Evolutionary conservation across 2,113 vertebrate genomes (phyloP), one percentile per base, ranked within the genome.

Genomic region (Archocentrus centrarchus): DNA sequence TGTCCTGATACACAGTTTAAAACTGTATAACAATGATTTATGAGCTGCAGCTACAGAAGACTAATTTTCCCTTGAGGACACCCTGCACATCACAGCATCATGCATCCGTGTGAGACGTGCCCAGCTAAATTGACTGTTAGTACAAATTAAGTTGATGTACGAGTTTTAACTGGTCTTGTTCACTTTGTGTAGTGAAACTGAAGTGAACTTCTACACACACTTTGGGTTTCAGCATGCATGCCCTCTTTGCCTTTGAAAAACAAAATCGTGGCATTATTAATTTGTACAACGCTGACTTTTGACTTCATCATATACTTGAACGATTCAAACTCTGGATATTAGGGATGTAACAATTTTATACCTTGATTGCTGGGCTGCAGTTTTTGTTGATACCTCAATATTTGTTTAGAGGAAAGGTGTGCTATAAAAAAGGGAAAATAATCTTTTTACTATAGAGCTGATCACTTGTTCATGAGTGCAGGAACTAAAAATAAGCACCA

Each of bases 171-270:
- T 68, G 41, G 41, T 50, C 8, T 50, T 50, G 15, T 70, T 30
- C 18, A 37, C 11, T 63, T 37, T 47, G 10, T 13, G 11, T 47
- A 14, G 11, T 47, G 41, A 68, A 47, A 68, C 22, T 47, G 39
- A 68, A 27, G 14, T 47, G 22, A 68, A 47, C 14, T 44, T 66
- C 64, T 41, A 50, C 24, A 30, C 44, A 50, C 24, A 18, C 41
- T 18, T 27, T 47, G 27, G 22, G 27, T 68, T 50, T 68, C 8
- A 11, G 30, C 50, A 20, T 30, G 15, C 1, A 30, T 11, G 24
- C 24, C 66, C 24, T 70, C 66, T 50, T 70, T 50, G 66, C 44
- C 66, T 30, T 70, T 20, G 24, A 70, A 70, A 70, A 70, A 18
- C 64, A 70, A 2, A 68, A 30, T 50, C 18, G 22, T 68, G 41